Evolutionary conservation across 2,113 vertebrate species (phyloP).

Genomic region (Bolborhynchus lineola): DNA sequence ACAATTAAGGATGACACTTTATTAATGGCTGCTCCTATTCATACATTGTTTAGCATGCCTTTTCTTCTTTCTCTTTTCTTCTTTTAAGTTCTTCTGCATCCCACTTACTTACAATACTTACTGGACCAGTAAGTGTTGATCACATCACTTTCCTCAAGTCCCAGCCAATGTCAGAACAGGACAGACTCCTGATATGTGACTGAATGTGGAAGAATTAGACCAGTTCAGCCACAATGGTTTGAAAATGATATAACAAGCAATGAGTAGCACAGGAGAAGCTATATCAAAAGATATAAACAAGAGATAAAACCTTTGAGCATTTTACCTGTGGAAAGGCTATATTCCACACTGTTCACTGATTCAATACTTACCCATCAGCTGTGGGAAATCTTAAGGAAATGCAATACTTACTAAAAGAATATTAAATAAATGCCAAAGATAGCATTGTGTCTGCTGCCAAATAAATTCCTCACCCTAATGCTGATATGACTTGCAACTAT

Average conservation of each 20-base stretch:
- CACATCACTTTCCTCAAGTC: not conserved
- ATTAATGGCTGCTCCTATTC: not conserved
- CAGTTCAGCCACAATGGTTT: not conserved
- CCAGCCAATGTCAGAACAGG: not conserved
- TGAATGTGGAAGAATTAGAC: not conserved
- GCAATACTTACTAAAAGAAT: not conserved
- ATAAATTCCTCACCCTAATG: not conserved
- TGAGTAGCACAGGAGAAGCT: not conserved
- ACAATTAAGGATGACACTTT: not conserved
- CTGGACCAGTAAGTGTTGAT: not conserved
- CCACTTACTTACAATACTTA: not conserved
- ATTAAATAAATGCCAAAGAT: not conserved
- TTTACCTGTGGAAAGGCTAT: not conserved
- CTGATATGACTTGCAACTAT: not conserved
- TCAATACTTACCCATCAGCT: not conserved
- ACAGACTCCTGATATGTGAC: not conserved
- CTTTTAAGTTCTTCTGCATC: not conserved
- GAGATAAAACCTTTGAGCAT: not conserved
- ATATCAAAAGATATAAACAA: not conserved
- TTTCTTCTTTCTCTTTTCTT: not conserved
- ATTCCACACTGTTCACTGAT: not conserved
- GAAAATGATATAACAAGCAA: not conserved
- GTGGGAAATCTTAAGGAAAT: not conserved
- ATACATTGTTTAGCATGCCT: not conserved
- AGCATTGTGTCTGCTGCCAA: constrained; percentile 3